phyloP scores from a whole-genome alignment of 2,797 vertebrate genomes.

The Agapornis canus region DNA sequence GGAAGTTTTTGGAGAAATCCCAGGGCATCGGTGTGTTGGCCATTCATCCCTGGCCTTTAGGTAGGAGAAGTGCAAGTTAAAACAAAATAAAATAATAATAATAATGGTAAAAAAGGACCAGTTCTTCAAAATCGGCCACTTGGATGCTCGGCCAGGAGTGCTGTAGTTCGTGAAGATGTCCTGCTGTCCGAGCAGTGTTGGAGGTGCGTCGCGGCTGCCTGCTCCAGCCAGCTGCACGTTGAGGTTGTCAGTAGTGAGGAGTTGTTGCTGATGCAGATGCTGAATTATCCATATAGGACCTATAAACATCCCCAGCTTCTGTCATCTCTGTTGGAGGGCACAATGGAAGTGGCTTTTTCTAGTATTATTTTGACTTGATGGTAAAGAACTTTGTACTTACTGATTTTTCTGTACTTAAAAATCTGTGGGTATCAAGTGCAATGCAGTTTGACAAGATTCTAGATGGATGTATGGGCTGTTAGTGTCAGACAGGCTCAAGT shows the following conservation, averaged over 20 bases:
- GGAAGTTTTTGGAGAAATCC: neutral
- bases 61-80: neutral
- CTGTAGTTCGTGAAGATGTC: neutral
- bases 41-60: neutral
- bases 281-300: constrained; percentile 20
- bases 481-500: neutral
- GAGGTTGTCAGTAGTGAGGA: neutral
- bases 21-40: neutral
- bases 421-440: neutral
- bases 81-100: neutral
- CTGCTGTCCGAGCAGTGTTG: neutral
- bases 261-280: constrained; percentile 8
- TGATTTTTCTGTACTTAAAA: neutral
- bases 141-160: neutral
- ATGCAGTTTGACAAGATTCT: neutral
- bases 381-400: neutral
- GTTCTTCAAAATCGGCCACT: neutral
- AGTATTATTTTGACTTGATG: neutral
- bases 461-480: neutral
- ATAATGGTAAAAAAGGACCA: neutral
- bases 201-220: neutral
- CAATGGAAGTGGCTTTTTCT: neutral
- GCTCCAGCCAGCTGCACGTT: neutral
- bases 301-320: constrained; percentile 9
- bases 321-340: neutral